Base-by-base conservation (phyloP, 2,888 invertebrate genomes). In the Spilosoma lubricipeda region DNA sequence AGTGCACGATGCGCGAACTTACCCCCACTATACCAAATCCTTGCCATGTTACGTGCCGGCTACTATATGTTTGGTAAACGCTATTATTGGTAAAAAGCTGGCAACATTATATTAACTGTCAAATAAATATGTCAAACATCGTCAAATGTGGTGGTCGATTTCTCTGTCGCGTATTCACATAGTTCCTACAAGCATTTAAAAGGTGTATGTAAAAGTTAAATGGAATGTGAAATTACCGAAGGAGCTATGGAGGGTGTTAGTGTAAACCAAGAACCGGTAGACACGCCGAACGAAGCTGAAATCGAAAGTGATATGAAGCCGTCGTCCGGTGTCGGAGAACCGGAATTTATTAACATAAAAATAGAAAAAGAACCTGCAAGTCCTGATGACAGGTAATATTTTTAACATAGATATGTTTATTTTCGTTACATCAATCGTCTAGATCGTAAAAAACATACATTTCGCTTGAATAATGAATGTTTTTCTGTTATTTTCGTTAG, bases 231-330 rank as follows among this genome's bases (percentile, higher is more conserved):
- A 67, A 39, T 7, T 27, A 30, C 27, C 36, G 42, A n/a, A 15
- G 52, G 30, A 56, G 56, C 69, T 27, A 66, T 65, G 65, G 76
- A 73, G 27, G 30, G 56, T 71, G 71, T 76, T 30, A 69, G 2
- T 56, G 76, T 83, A 56, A 83, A 84, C 74, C 42, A 68, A 74
- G 83, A 83, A 69, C 76, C 79, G n/a, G 27, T 39, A 13, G 74
- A 77, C 0, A 5, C 73, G 33, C 52, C 65, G n/a, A 74, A 69
- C 30, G 71, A 70, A 5, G 39, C 11, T 0, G 72, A 73, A 27
- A 73, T 64, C 20, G 79, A 63, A 18, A 42, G n/a, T 1, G 0
- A 27, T 7, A 20, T n/a, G 20, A 23, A n/a, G 27, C 30, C 33
- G n/a, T 33, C 42, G n/a, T 64, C 39, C 20, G n/a, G 42, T 33